Evolutionary conservation across 92 coral and sea anemone genomes (phyloP), one percentile per base, ranked within the genome.

Genomic region (Blastomussa wellsi): DNA sequence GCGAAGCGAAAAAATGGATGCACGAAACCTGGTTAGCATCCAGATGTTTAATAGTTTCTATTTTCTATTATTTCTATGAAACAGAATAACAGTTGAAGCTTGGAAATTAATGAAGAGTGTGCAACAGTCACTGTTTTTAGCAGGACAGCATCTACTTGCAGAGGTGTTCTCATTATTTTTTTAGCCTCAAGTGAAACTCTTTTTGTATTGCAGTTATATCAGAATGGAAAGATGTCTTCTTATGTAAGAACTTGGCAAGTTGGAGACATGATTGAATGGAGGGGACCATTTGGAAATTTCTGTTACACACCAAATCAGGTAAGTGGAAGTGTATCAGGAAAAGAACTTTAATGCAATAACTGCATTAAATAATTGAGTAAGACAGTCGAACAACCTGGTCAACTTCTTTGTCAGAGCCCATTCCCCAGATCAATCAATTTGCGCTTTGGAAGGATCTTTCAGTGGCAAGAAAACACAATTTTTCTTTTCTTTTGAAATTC

Each of bases 211-310:
- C 74, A 94, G 98, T 70, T 94, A 36, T 94, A 94, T 66, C 31
- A 78, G 31, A 84, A 76, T 78, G 98, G 98, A 19, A 88, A 90
- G 78, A 92, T 94, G 98, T 94, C 98, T 28, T 55, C 69, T 53
- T 86, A 78, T 83, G 84, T 94, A 0, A 74, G 26, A 53, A 83
- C 86, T n/a, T 94, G 95, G 95, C 83, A 92, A 77, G 92, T 86
- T 59, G 95, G 94, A 29, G 93, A 94, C 83, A 83, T 53, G 53
- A 39, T 94, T 69, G 86, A 94, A 37, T 94, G 98, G 98, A 86
- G 91, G 36, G 98, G 98, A 53, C 98, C 98, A 15, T 94, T 88
- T 86, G 98, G 98, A 60, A 87, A 59, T 42, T 92, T 94, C 76
- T 42, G 72, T n/a, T 94, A 94, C 82, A 57, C 22, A 62, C 92